Percentiles rank a stretch among this genome's conserved stretches.
Conservation (phyloP, 1,140 invertebrate genomes). For the Sinella curviseta region DNA sequence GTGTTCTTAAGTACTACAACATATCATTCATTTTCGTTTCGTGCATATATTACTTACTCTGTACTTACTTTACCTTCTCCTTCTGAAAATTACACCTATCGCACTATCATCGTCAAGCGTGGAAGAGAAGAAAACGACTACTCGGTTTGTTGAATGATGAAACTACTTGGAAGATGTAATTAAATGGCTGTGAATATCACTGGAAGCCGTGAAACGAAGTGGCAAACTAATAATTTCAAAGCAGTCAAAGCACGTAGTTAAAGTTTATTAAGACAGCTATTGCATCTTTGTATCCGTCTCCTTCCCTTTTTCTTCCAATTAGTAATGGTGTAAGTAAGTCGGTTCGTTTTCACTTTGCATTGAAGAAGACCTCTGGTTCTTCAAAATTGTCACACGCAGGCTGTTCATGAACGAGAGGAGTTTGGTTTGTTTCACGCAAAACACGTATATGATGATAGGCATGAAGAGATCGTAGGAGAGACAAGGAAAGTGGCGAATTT, state of each 20-base stretch:
- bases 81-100: too few species aligned
- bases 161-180: neutral
- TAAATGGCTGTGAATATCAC: neutral
- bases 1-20: neutral
- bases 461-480: too few species aligned
- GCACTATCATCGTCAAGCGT: neutral
- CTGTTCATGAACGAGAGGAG: neutral
- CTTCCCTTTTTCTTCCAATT: conserved; percentile 11
- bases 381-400: neutral
- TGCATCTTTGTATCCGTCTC: neutral
- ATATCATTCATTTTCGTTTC: neutral
- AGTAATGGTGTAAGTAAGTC: neutral
- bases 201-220: neutral
- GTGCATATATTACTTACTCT: neutral
- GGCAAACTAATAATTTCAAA: neutral
- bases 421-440: too few species aligned
- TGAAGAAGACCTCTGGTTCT: neutral
- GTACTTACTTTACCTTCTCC: too few species aligned
- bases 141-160: neutral
- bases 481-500: too few species aligned
- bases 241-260: conserved; percentile 3
- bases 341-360: neutral
- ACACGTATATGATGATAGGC: too few species aligned
- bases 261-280: conserved; percentile 10
- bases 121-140: neutral